phyloP scores from a whole-genome alignment of 2,113 vertebrate species.

The Tetrao urogallus region DNA sequence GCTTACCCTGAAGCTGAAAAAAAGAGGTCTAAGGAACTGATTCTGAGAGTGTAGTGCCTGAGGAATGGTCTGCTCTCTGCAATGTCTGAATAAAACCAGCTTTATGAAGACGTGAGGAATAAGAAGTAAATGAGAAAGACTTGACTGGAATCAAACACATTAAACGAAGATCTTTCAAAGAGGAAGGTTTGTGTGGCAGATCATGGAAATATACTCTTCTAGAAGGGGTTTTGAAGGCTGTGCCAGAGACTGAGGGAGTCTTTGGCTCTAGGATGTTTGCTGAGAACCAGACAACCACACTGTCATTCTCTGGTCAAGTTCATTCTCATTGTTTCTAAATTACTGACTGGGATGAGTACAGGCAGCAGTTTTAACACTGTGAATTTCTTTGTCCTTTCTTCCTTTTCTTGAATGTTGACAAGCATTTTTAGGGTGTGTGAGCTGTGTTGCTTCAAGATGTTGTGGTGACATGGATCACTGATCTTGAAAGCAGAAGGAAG shows the following conservation, averaged over 20 bases:
- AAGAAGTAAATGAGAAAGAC: background rate
- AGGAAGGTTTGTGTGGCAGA: background rate
- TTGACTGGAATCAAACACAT: background rate
- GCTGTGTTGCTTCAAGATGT: background rate
- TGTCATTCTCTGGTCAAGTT: constrained; percentile 60
- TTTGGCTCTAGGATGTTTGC: constrained; percentile 23
- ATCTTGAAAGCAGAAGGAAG: background rate
- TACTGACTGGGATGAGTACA: constrained; percentile 27
- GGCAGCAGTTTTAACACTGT: background rate
- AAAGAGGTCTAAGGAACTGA: background rate
- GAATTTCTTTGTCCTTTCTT: background rate
- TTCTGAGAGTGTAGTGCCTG: background rate
- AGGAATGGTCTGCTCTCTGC: background rate
- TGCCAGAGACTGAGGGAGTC: constrained; percentile 12
- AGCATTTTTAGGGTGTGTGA: background rate
- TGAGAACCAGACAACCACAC: constrained; percentile 53
- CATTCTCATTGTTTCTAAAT: constrained; percentile 68
- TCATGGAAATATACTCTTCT: background rate
- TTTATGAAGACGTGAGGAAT: background rate
- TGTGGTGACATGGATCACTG: background rate
- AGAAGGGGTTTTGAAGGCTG: background rate
- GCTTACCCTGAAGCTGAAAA: background rate
- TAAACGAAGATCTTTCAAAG: constrained; percentile 7
- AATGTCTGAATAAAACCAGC: background rate
- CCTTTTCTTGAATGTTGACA: background rate